Percentiles rank a stretch among this genome's conserved stretches.
Conservation (phyloP, 2,113 vertebrate species). For the Odocoileus hemionus region DNA sequence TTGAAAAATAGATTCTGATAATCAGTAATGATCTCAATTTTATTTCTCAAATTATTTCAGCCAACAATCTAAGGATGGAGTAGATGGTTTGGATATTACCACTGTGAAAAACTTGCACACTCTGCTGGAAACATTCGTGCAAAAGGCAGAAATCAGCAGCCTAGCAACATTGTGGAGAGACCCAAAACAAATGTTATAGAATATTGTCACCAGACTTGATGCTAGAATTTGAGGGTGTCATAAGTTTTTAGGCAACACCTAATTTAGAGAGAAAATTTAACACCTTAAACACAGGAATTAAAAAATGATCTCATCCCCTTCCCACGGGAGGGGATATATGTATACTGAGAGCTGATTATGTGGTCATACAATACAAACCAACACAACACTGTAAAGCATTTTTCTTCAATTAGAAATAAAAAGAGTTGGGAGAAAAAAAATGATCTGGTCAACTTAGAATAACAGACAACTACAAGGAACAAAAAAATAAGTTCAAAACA, state of each 20-base stretch:
- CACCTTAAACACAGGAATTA: background rate
- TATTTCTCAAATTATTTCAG: constrained; percentile 46
- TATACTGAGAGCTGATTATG: background rate
- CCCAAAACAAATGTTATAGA: background rate
- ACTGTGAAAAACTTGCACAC: background rate
- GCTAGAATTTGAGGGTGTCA: background rate
- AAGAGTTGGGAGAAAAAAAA: background rate
- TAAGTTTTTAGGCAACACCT: constrained; percentile 4
- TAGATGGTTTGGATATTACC: background rate
- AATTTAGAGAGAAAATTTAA: background rate
- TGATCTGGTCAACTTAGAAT: background rate
- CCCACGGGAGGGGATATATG: background rate
- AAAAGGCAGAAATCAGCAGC: background rate
- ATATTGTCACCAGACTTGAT: constrained; percentile 11
- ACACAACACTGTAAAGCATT: background rate
- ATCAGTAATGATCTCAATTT: constrained; percentile 45
- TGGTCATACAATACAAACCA: background rate
- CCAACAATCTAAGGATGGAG: background rate
- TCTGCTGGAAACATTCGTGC: background rate
- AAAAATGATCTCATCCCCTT: background rate
- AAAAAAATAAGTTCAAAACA: constrained; percentile 19
- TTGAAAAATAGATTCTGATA: background rate
- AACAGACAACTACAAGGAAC: background rate
- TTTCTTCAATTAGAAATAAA: background rate
- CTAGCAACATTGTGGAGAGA: background rate